Evolutionary conservation across 2,888 invertebrate species (phyloP), one percentile per base, ranked within the genome.

Genomic region (Phlogophora meticulosa): DNA sequence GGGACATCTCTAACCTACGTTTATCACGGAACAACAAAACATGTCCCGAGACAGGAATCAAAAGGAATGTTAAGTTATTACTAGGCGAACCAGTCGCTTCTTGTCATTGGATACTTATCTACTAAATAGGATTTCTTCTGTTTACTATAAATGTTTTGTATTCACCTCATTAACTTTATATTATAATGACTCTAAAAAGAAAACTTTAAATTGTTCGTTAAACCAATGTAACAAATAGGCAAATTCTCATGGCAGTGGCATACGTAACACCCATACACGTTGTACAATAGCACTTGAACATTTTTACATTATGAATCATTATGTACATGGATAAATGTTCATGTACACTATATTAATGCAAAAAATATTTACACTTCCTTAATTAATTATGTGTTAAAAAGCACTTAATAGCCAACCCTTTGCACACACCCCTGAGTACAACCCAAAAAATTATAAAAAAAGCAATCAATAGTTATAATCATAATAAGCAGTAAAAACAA

Each of bases 291-390:
- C 93, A 91, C 89, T 91, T 90, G 87, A 92, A 93, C 90, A 90
- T 90, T 88, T 92, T 91, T 90, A 92, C 90, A 89, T 89, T 88
- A 86, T 85, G 84, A 90, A 87, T 87, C 90, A 68, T 60, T 93
- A 92, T 93, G 89, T 92, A 93, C 92, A 92, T 86, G 87, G 78
- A 81, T 89, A 82, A 87, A 88, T 88, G 86, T 90, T 90, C 90
- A 92, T 90, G 88, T 90, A 90, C 88, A 88, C 83, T 91, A 81
- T 89, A 90, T 90, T 90, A 90, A 91, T 90, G 93, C 93, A 94
- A 94, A 94, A 92, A 90, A 93, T 95, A 94, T 94, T 91, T 94
- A 95, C 94, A 95, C 76, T 82, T 87, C 85, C 91, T 90, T 91
- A 92, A 87, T 89, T 87, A 88, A 85, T 90, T 90, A 87, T 87